Base-by-base conservation (phyloP, 2,113 vertebrate species). In the Petrocephalus microphthalmus region DNA sequence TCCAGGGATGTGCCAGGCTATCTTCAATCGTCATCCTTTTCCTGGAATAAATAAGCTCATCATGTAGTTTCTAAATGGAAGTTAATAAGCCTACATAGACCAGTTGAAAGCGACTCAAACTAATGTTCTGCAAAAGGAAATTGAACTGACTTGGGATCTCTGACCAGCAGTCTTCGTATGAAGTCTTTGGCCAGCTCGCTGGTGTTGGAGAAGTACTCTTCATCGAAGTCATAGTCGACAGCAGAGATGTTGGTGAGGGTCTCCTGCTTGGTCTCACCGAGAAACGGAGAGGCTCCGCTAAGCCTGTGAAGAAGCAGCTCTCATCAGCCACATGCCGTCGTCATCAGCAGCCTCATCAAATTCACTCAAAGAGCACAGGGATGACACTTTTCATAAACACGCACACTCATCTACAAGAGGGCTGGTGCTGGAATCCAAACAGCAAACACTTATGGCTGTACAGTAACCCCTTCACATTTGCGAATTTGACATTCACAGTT, bases 151-250 rank as follows among this genome's bases (percentile, higher is more conserved):
- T 99, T 99, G 78, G 98, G 98, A 90, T 99, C 98, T 74, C 99
- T 99, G 91, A 99, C 98, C 0, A 99, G 94, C 87, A 99, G 96
- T 1, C 97, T 96, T 20, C 97, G 97, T 92, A 99, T 99, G 93
- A 99, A 99, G 94, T 99, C 98, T 92, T 99, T 99, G 67, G 98
- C 98, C 89, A 99, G 94, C 93, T 99, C 98, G 0, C 98, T 99
- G 91, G 98, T 99, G 93, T 95, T 99, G 93, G 97, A 97, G 91
- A 99, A 99, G 90, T 98, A 99, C 67, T 99, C 98, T 90, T 99
- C 98, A 0, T 99, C 98, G 0, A 99, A 99, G 94, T 99, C 98
- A 0, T 99, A 99, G 94, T 99, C 98, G 90, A 99, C 98, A 0
- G 95, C 98, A 0, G 98, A 99, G 90, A 99, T 99, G 94, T 99